These are phyloP conservation scores for Hestina assimilis DNA, from an alignment of 1,140 invertebrate species.

Conservation along the genomic window DNA sequence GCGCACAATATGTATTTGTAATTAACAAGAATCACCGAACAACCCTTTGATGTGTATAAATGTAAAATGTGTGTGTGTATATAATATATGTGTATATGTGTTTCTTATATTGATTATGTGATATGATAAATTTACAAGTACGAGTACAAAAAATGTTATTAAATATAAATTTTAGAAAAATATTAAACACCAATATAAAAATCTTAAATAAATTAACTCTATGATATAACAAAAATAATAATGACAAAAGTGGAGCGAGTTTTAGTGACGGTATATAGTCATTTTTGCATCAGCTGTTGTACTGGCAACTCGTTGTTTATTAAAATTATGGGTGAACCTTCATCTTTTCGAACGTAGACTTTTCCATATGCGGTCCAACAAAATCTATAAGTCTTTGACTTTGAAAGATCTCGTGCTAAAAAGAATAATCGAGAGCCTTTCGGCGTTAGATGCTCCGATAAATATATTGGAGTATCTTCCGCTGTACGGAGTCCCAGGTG, in stretches of 20 bases:
- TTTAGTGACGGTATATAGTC: no score
- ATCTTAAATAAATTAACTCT: neutral
- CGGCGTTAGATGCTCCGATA: neutral
- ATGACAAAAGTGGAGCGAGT: neutral
- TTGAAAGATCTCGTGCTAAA: neutral
- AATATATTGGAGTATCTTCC: conserved; percentile 13
- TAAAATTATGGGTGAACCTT: neutral
- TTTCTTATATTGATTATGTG: no score
- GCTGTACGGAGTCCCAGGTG: conserved; percentile 11
- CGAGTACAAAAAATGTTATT: no score
- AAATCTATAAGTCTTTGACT: neutral
- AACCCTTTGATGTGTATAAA: no score
- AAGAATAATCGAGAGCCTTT: conserved; percentile 2
- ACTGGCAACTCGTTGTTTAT: neutral
- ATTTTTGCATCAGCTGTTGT: neutral
- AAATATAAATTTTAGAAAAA: no score
- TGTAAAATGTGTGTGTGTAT: no score
- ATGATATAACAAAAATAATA: neutral
- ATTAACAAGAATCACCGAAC: no score
- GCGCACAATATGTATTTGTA: no score
- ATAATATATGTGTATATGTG: no score
- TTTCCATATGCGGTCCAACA: conserved; percentile 12
- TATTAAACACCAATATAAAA: no score
- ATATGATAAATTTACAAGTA: no score
- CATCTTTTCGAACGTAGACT: neutral